Conservation (phyloP, 2,113 vertebrate genomes). For the Piaya cayana region DNA sequence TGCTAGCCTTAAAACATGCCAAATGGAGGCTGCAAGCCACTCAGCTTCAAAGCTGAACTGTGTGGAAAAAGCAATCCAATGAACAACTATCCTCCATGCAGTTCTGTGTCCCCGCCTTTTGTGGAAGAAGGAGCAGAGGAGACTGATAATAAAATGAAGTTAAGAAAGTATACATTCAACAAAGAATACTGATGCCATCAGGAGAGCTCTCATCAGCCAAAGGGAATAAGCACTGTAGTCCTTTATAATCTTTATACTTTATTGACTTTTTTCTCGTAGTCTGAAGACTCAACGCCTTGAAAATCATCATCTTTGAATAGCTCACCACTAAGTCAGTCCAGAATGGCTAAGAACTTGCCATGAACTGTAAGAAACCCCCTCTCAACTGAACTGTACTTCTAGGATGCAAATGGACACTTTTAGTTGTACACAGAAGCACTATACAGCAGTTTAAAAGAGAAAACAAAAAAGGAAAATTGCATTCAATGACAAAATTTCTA, state of each 20-base stretch:
- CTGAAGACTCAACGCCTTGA: neutral
- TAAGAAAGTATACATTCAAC: neutral
- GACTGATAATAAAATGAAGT: neutral
- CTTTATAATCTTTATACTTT: neutral
- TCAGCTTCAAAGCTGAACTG: neutral
- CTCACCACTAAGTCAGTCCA: neutral
- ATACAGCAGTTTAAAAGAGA: neutral
- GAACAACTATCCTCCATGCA: neutral
- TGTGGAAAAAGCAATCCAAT: neutral
- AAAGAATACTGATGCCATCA: neutral
- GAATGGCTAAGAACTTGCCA: neutral
- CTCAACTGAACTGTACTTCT: neutral
- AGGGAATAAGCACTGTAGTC: neutral
- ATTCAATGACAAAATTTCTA: neutral
- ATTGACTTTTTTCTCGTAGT: neutral
- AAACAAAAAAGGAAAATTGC: neutral
- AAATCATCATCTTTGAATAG: neutral
- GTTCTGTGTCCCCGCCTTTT: neutral
- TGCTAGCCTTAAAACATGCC: neutral
- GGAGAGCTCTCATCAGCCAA: neutral
- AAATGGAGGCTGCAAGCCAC: neutral
- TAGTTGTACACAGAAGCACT: neutral
- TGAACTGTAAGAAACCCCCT: neutral
- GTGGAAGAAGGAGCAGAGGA: neutral
- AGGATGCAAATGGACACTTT: neutral